A percentile compares a stretch with the other conserved stretches of the same genome.
These are phyloP conservation scores for Xestobium rufovillosum DNA, from an alignment of 2,888 invertebrate species.

Conservation along the genomic window DNA sequence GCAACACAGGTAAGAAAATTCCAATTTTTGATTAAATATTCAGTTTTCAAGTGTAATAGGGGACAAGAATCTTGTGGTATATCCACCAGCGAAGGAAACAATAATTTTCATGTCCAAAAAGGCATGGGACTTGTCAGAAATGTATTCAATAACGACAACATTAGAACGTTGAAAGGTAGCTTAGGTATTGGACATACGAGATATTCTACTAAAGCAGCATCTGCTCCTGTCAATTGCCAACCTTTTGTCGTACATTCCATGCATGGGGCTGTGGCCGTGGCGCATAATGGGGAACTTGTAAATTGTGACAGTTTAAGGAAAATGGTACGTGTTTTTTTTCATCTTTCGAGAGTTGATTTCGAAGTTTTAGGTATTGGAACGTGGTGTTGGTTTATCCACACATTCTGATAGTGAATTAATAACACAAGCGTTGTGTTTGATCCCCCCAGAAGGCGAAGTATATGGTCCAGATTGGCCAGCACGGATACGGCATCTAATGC, in stretches of 20 bases:
- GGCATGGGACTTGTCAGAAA: conserved; percentile 95
- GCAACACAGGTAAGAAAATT: conserved; percentile 66
- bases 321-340: conserved; percentile 56
- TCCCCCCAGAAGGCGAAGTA: conserved; percentile 79
- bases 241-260: conserved; percentile 97
- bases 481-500: conserved; percentile 87
- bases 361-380: conserved; percentile 67
- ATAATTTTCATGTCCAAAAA: conserved; percentile 76
- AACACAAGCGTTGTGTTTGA: conserved; percentile 89
- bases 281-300: conserved; percentile 96
- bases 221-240: conserved; percentile 87
- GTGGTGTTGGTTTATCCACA: conserved; percentile 93
- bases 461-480: conserved; percentile 91
- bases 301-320: conserved; percentile 82
- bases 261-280: conserved; percentile 89
- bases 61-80: conserved; percentile 98
- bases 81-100: conserved; percentile 81
- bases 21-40: conserved; percentile 1
- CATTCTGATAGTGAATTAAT: conserved; percentile 96
- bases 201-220: conserved; percentile 94
- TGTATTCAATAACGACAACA: conserved; percentile 83
- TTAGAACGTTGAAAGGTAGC: conserved; percentile 76
- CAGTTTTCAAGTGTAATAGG: conserved; percentile 47
- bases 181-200: conserved; percentile 95
- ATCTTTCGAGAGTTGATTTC: background rate